Base-by-base conservation (phyloP, 2,888 invertebrate species). In the Troides helena region DNA sequence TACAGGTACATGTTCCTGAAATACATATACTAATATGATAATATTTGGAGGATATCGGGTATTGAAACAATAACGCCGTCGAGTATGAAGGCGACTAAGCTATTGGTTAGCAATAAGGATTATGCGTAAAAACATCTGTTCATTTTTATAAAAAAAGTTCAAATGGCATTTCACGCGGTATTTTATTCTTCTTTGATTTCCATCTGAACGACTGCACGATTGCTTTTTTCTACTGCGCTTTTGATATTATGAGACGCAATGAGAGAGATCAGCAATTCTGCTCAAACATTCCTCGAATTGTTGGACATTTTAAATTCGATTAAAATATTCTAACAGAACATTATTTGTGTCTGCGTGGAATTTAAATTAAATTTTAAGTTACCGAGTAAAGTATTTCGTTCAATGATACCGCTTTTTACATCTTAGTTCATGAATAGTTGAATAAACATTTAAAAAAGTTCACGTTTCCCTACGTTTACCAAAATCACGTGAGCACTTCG, bases 401-500 rank as follows among this genome's bases (percentile, higher is more conserved):
- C 36, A 21, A 39, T 59, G 12, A 67, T 60, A 8, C 50, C 21
- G 23, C 39, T 17, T 36, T 36, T 36, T 62, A 18, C 53, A 39
- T 46, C 61, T 62, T 56, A 43, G 56, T 25, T 43, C 14, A 25
- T 30, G 53, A 65, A 61, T 56, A 65, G 1, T 57, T 39, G 53
- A 43, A 62, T 65, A 14, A 57, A 65, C 10, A 78, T 82, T 78
- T 79, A 81, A 83, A 82, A 78, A 82, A 81, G 77, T 80, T 81
- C 84, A 75, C 71, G 77, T 81, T 82, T 83, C 75, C 71, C 73
- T 78, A 77, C 74, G 77, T 80, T 78, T 79, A 73, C 74, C 77
- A 78, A 75, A 76, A 77, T 85, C 82, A 81, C 80, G 80, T 80
- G 80, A 79, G 80, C 81, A 77, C 77, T 81, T 82, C 81, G 78